Evolutionary conservation across 2,888 invertebrate species (phyloP).

Genomic region (Drosophila ustulata): DNA sequence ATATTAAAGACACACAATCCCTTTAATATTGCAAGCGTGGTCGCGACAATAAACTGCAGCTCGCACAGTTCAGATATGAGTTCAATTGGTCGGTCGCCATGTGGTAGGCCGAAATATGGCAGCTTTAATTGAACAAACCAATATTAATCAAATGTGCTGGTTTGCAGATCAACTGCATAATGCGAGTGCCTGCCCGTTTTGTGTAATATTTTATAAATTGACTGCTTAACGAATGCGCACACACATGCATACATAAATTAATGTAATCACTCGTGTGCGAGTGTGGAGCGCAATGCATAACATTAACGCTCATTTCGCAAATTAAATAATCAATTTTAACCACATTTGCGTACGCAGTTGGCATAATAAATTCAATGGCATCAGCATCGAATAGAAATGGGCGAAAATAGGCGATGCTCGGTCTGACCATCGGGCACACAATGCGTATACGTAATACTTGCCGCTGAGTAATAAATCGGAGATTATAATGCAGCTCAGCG

Average conservation of each 20-base stretch:
- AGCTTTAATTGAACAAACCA: slow-evolving; percentile 70
- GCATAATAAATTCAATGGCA: slow-evolving; percentile 63
- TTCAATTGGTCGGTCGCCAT: slow-evolving; percentile 30
- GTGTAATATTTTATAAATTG: slow-evolving; percentile 60
- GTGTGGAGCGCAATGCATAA: slow-evolving; percentile 41
- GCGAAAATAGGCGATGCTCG: slow-evolving; percentile 1
- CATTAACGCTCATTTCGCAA: slow-evolving; percentile 65
- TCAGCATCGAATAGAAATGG: slow-evolving; percentile 14
- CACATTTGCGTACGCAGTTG: slow-evolving; percentile 61
- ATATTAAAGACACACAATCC: background rate
- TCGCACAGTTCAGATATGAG: background rate
- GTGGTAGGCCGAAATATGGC: slow-evolving; percentile 62
- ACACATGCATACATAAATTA: background rate
- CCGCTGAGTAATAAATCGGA: slow-evolving; percentile 84
- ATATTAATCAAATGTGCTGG: slow-evolving; percentile 66
- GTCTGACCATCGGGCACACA: slow-evolving; percentile 15
- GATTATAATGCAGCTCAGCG: slow-evolving; percentile 83
- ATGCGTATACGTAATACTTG: slow-evolving; percentile 63
- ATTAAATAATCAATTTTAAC: slow-evolving; percentile 74
- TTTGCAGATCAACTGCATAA: slow-evolving; percentile 14
- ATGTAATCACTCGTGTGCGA: background rate
- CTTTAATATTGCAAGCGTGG: background rate
- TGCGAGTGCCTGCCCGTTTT: slow-evolving; percentile 16
- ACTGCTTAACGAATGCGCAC: slow-evolving; percentile 41
- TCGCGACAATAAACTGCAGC: background rate